phyloP scores from a whole-genome alignment of 2,888 invertebrate species.

The Perdita meconis region DNA sequence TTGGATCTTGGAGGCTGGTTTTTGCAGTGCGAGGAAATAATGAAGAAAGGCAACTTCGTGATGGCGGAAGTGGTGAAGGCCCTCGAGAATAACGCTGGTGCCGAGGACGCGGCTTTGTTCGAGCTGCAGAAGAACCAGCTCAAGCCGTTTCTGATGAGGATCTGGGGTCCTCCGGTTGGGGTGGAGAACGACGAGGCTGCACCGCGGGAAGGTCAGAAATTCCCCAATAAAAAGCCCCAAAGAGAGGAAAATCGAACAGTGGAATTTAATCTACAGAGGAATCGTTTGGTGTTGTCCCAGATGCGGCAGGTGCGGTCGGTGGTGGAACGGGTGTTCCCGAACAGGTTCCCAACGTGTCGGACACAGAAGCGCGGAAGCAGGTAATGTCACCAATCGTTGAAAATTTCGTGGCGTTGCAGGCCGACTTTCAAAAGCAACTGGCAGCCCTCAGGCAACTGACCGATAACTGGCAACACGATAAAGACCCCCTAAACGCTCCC shows the following conservation, averaged over 20 bases:
- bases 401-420: slow-evolving; percentile 81
- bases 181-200: slow-evolving; percentile 89
- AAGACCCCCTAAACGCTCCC: slow-evolving; percentile 64
- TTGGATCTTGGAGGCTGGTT: not conserved
- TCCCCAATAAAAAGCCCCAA: too few relatives aligned
- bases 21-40: slow-evolving; percentile 76
- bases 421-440: slow-evolving; percentile 80
- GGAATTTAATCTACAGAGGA: too few relatives aligned
- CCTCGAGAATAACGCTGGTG: slow-evolving; percentile 88
- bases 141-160: slow-evolving; percentile 92
- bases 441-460: slow-evolving; percentile 76
- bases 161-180: slow-evolving; percentile 91
- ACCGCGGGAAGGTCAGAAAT: slow-evolving; percentile 78
- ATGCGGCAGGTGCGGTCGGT: slow-evolving; percentile 76
- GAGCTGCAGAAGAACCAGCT: slow-evolving; percentile 91
- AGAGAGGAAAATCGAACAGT: too few relatives aligned
- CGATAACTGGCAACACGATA: slow-evolving; percentile 76
- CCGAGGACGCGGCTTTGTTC: slow-evolving; percentile 89
- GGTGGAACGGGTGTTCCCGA: slow-evolving; percentile 72
- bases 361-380: slow-evolving; percentile 81
- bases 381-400: slow-evolving; percentile 81
- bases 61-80: slow-evolving; percentile 90
- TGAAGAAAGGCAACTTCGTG: slow-evolving; percentile 87
- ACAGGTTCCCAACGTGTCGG: slow-evolving; percentile 74
- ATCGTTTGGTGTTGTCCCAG: slow-evolving; percentile 56